A percentile compares a stretch with the other conserved stretches of the same genome.
phyloP scores from a whole-genome alignment of 2,888 invertebrate genomes.

The Papilio protenor region DNA sequence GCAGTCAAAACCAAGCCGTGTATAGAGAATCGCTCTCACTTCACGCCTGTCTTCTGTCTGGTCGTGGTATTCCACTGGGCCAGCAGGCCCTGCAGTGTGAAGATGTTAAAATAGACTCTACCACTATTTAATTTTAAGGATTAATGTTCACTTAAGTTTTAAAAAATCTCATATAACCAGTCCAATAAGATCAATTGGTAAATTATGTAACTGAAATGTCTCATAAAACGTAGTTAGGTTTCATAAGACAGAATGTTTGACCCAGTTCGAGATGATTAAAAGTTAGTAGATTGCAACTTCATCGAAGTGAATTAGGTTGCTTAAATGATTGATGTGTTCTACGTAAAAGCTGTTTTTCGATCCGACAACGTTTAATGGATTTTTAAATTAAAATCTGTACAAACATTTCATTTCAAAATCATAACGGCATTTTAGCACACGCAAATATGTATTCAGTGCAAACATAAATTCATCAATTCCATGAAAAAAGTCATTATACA shows the following conservation, averaged over 20 bases:
- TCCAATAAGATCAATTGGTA: too few species aligned
- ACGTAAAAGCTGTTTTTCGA: slow-evolving; percentile 30
- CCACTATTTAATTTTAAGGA: too few species aligned
- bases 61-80: too few species aligned
- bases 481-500: slow-evolving; percentile 24
- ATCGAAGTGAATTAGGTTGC: slow-evolving; percentile 43
- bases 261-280: slow-evolving; percentile 40
- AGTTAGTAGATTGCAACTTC: slow-evolving; percentile 44
- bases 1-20: too few species aligned
- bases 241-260: slow-evolving; percentile 32
- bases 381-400: slow-evolving; percentile 15
- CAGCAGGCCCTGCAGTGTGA: too few species aligned
- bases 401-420: slow-evolving; percentile 1
- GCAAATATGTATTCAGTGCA: slow-evolving; percentile 32
- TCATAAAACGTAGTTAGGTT: slow-evolving; percentile 24
- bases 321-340: slow-evolving; percentile 43
- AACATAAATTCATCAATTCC: slow-evolving; percentile 33
- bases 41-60: too few species aligned
- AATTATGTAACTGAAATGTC: background rate
- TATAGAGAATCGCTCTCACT: too few species aligned
- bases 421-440: slow-evolving; percentile 22
- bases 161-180: too few species aligned
- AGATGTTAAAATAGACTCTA: too few species aligned
- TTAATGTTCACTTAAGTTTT: too few species aligned
- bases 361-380: slow-evolving; percentile 28